Base-by-base conservation (phyloP, 2,797 vertebrate species). In the Manis crassicaudata region DNA sequence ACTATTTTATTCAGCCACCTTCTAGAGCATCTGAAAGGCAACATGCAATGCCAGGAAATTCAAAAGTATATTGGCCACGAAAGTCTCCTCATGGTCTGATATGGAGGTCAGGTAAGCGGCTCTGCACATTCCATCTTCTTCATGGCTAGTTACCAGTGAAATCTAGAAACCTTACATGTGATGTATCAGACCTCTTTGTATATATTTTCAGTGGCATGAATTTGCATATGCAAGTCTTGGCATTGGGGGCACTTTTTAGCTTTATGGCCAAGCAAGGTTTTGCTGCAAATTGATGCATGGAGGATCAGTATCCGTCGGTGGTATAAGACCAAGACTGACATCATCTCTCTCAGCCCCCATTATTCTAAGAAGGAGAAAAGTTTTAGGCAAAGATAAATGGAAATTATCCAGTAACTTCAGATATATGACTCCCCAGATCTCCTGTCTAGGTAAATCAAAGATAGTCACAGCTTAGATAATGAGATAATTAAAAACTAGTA, bases 401-500 rank as follows among this genome's bases (percentile, higher is more conserved):
- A 86, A 83, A 67, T 52, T 93, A 96, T 97, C 83, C 68, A 90
- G 25, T 60, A 91, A 73, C 65, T 96, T 94, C 52, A 96, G 87
- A 88, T 98, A 58, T 95, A 97, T 89, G 83, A 76, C 92, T 58
- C 90, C 63, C 92, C 68, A 81, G 88, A 92, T 95, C 92, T 96
- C 43, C 46, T 90, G 90, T 94, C 88, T 92, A 70, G 67, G 58
- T 97, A 97, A 98, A 96, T 96, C 70, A 92, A 68, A 75, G 43
- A 29, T n/a, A 54, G 60, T 90, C 63, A 75, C 77, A 94, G 95
- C 77, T 25, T 8, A 83, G 27, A 92, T 97, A 97, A 92, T 87
- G 92, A 95, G 95, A 93, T 94, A 95, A 96, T 96, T 92, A 97
- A 92, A 92, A 95, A 92, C 72, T 58, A 96, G 96, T 94, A 97